Evolutionary conservation across 2,888 invertebrate genomes (phyloP).

Genomic region (Andrena praecox): DNA sequence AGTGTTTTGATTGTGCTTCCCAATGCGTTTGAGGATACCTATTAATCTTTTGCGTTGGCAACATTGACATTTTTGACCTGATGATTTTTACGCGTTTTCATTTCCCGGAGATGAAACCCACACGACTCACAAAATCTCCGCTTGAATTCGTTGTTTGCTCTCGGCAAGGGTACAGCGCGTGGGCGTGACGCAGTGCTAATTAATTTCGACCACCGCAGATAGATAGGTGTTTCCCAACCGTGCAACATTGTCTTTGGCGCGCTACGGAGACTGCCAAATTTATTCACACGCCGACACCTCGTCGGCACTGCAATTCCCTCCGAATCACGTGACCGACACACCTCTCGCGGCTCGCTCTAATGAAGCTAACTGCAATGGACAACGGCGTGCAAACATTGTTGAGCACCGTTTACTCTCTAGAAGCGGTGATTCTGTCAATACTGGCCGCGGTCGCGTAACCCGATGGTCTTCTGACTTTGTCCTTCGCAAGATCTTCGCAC

Average conservation of each 20-base stretch:
- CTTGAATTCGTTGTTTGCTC: neutral
- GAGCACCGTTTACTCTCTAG: conserved; percentile 1
- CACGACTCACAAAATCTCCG: neutral
- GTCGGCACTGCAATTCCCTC: neutral
- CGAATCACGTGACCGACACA: neutral
- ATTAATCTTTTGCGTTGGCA: neutral
- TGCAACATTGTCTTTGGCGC: neutral
- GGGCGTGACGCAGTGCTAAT: neutral
- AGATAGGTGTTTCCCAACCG: neutral
- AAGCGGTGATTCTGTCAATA: neutral
- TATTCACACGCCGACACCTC: conserved; percentile 6
- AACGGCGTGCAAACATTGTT: conserved; percentile 32
- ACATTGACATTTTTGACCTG: neutral
- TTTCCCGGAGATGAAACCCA: neutral
- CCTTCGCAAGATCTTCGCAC: conserved; percentile 27
- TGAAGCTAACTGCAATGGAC: conserved; percentile 40
- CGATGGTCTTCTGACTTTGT: no score
- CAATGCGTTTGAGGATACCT: neutral
- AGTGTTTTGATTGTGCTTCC: neutral
- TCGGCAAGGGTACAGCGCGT: neutral
- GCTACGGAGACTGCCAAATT: neutral
- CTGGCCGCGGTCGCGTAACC: conserved; percentile 4
- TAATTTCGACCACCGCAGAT: neutral
- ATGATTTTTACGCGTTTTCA: conserved; percentile 50
- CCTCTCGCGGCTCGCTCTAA: conserved; percentile 8